Conservation (phyloP, 2,888 invertebrate species). For the Macrosiphum euphorbiae region DNA sequence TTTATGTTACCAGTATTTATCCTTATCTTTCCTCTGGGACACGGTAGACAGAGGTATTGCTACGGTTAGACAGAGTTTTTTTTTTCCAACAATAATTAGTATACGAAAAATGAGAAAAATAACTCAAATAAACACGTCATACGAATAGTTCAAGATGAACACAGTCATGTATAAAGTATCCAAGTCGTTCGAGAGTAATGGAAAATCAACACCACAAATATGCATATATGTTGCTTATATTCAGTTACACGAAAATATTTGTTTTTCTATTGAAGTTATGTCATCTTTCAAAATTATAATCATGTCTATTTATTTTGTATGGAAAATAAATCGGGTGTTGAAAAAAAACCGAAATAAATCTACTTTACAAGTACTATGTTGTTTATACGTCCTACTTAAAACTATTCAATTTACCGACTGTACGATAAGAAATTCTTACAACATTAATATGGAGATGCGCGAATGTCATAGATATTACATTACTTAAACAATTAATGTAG, state of each 20-base stretch:
- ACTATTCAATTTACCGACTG: not conserved
- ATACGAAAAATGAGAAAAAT: not conserved
- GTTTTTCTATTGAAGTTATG: too few species aligned
- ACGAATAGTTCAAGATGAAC: not conserved
- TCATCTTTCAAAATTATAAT: not conserved
- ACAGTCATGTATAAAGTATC: not conserved
- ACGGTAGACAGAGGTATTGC: not conserved
- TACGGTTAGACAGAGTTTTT: not conserved
- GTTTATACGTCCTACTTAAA: not conserved
- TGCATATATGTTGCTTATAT: not conserved
- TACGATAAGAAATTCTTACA: not conserved
- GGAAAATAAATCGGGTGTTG: not conserved
- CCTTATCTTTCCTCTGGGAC: not conserved
- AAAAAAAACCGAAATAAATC: not conserved
- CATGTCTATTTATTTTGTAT: not conserved
- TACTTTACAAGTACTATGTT: not conserved
- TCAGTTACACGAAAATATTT: not conserved
- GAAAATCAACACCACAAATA: not conserved
- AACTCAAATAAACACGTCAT: not conserved
- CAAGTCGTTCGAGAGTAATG: not conserved
- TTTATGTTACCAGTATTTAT: not conserved
- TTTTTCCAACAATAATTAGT: not conserved
- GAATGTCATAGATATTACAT: not conserved
- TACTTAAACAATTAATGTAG: not conserved
- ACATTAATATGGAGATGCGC: not conserved